Evolutionary conservation across 92 coral and sea anemone species (phyloP).

Genomic region (Galaxea fascicularis): DNA sequence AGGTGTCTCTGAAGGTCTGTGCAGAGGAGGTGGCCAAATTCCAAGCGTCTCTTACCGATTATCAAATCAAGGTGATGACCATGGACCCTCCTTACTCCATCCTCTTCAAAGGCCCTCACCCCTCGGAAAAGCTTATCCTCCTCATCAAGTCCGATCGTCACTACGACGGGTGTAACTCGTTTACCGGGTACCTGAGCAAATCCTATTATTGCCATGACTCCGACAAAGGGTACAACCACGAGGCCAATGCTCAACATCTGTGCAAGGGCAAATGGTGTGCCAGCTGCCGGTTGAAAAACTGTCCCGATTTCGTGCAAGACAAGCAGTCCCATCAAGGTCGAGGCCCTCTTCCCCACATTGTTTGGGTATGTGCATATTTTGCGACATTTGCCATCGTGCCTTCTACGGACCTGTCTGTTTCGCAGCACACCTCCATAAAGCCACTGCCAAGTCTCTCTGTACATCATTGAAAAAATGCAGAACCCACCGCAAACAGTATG

Average conservation of each 20-base stretch:
- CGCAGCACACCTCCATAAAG: too few relatives aligned
- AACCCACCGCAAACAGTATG: neutral
- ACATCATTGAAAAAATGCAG: neutral
- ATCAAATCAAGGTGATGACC: too few relatives aligned
- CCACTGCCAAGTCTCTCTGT: neutral
- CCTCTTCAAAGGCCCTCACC: neutral
- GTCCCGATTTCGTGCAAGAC: neutral
- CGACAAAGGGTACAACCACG: neutral
- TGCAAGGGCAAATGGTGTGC: neutral
- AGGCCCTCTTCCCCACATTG: too few relatives aligned
- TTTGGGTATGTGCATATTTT: too few relatives aligned
- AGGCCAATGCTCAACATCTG: neutral
- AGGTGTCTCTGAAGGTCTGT: too few relatives aligned
- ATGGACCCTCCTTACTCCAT: neutral
- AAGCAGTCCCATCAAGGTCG: neutral
- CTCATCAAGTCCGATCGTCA: too few relatives aligned
- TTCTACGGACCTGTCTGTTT: neutral
- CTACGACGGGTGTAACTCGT: neutral
- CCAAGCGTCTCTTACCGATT: too few relatives aligned
- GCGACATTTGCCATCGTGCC: neutral
- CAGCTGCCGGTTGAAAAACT: neutral
- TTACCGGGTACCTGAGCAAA: neutral
- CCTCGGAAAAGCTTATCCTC: neutral
- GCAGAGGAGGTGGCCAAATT: too few relatives aligned
- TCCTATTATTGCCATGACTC: slow-evolving; percentile 8